Evolutionary conservation across 2,797 vertebrate genomes (phyloP).

Genomic region (Mareca strepera): DNA sequence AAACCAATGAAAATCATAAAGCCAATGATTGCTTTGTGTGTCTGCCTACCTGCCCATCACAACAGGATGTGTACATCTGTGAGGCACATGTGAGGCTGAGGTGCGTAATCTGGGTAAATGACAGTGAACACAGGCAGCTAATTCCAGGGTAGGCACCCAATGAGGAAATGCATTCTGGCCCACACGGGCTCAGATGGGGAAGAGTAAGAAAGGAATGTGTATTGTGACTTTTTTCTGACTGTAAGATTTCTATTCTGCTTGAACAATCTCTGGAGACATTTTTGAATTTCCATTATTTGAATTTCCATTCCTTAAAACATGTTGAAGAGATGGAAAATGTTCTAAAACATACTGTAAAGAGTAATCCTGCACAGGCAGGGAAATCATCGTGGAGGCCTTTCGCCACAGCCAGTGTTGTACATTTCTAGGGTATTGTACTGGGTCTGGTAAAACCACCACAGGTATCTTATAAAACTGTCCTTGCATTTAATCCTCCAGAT

Average conservation of each 20-base stretch:
- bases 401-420: background rate
- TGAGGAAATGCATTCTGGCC: background rate
- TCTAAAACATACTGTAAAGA: background rate
- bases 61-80: background rate
- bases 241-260: background rate
- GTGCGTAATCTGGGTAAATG: background rate
- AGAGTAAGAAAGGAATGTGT: background rate
- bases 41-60: background rate
- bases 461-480: background rate
- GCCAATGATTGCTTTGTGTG: background rate
- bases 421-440: background rate
- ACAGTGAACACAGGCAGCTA: background rate
- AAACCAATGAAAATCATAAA: background rate
- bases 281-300: background rate
- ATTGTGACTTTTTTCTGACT: background rate
- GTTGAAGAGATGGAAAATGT: background rate
- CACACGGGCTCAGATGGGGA: background rate
- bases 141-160: background rate
- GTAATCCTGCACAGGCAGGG: background rate
- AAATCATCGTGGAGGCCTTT: background rate
- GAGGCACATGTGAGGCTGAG: background rate
- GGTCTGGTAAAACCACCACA: no score
- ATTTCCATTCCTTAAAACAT: background rate
- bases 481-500: background rate
- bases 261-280: background rate